Conservation (phyloP, 2,797 vertebrate genomes). For the Pseudotriccus pelzelni region DNA sequence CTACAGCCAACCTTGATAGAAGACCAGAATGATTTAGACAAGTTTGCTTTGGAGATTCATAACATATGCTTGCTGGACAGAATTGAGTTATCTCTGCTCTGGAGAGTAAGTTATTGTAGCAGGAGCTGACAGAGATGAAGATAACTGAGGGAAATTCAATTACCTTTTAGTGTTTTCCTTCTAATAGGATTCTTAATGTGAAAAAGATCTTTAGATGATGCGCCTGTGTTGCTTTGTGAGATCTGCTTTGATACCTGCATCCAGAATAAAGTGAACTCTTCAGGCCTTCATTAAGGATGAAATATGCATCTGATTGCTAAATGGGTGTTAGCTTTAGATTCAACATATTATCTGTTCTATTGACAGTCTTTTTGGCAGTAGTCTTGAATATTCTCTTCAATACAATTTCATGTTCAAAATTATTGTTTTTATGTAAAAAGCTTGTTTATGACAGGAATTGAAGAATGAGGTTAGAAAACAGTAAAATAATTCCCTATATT, state of each 20-base stretch:
- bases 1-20: constrained; percentile 87
- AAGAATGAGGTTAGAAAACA: neutral
- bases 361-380: neutral
- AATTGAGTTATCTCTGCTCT: constrained; percentile 98
- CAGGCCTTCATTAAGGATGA: constrained; percentile 86
- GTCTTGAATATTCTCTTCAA: neutral
- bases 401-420: neutral
- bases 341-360: constrained; percentile 57
- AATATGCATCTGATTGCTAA: constrained; percentile 82
- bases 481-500: neutral
- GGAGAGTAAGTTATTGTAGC: constrained; percentile 98
- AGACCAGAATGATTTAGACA: constrained; percentile 92
- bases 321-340: constrained; percentile 82
- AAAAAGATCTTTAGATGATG: constrained; percentile 96
- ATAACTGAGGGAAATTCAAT: constrained; percentile 99
- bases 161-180: constrained; percentile 99
- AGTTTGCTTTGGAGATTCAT: constrained; percentile 89
- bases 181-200: constrained; percentile 99
- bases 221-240: constrained; percentile 77
- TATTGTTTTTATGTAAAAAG: neutral
- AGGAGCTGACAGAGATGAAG: constrained; percentile 99
- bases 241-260: constrained; percentile 83
- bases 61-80: constrained; percentile 91
- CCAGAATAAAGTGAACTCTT: constrained; percentile 80
- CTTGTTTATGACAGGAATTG: neutral